Evolutionary conservation across 1,140 invertebrate species (phyloP), one percentile per base, ranked within the genome.

Genomic region (Orchesella cincta): DNA sequence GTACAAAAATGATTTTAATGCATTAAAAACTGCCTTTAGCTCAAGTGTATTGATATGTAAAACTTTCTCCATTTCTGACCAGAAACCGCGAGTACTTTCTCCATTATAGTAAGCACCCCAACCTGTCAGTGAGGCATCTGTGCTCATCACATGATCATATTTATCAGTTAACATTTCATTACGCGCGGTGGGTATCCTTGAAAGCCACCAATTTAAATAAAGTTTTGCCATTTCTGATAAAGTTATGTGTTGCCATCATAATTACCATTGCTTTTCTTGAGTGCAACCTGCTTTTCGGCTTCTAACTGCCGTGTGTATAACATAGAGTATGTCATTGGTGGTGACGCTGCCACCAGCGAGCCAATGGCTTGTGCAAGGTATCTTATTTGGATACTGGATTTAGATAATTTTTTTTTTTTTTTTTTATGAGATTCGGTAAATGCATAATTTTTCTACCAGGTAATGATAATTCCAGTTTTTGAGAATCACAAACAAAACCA

Each of bases 1-100:
- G 57, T 18, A 20, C 39, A 8, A 46, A 1, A 79, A 79, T 16
- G 33, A 35, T n/a, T 35, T 26, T 28, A 79, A 33, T 39, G 29
- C 62, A 28, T 75, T 35, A 70, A n/a, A 73, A 0, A 75, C 34
- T 1, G 78, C 78, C 36, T 54, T 46, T 31, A 79, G 26, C 75
- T 79, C 78, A 26, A 75, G 57, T 1, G 36, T 62, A 62, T 79
- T 79, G 5, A 79, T 79, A 62, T 77, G 75, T 12, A 75, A 39
- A 16, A 3, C 23, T 51, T 46, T 26, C 20, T 76, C 36, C 34
- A 14, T 34, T 8, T 29, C 8, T 20, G 39, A 23, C 78, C 78
- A 79, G 35, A 35, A 14, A 26, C 78, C 78, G 35, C 34, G 26
- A 18, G 64, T 51, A 18, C 20, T 74, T 1, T 26, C 46, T 2